Percentiles rank a stretch among this genome's conserved stretches.
Conservation (phyloP, 2,797 vertebrate species). For the Forpus xanthops region DNA sequence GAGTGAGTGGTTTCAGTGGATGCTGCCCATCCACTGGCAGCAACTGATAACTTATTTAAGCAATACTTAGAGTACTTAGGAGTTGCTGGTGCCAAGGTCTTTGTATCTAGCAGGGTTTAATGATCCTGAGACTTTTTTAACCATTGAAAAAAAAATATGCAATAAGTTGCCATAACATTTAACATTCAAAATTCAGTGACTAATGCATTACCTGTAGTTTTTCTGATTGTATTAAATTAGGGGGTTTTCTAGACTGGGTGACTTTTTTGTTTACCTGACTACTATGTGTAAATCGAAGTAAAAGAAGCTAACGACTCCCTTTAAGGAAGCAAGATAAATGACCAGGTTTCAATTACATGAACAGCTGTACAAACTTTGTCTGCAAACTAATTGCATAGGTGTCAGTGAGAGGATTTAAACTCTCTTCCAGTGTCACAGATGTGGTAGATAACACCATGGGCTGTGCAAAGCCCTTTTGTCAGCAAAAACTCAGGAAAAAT, state of each 20-base stretch:
- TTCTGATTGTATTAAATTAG: neutral
- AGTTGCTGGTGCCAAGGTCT: neutral
- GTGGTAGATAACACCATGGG: neutral
- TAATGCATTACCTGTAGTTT: neutral
- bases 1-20: neutral
- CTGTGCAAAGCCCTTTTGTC: neutral
- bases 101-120: neutral
- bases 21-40: neutral
- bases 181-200: neutral
- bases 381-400: neutral
- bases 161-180: neutral
- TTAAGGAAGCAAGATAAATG: neutral
- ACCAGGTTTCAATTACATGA: neutral
- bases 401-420: neutral
- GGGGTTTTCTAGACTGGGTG: neutral
- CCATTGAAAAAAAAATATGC: neutral
- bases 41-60: neutral
- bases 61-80: neutral
- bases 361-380: neutral
- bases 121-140: neutral
- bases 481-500: neutral
- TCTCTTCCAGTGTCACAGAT: neutral
- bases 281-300: neutral
- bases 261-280: neutral
- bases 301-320: neutral